Percentiles rank a stretch among this genome's conserved stretches.
Evolutionary conservation across 1,140 invertebrate species (phyloP).

Genomic region (Diorhabda sublineata): DNA sequence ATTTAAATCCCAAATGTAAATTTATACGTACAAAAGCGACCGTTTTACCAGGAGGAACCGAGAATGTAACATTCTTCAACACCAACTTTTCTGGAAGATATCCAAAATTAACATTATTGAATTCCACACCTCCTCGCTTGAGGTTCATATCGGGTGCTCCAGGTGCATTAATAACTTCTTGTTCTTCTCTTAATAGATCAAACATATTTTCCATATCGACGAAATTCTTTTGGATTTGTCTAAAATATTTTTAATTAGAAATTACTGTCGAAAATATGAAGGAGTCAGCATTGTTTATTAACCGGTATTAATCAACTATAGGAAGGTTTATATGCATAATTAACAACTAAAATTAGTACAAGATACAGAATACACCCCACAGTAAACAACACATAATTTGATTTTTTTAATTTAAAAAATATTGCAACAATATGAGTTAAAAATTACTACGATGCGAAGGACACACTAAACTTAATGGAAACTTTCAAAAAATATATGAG

Average conservation of each 20-base stretch:
- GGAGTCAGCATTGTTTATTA: too few relatives aligned
- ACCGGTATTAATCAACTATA: too few relatives aligned
- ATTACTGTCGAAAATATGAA: too few relatives aligned
- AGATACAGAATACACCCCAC: too few relatives aligned
- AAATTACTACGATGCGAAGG: too few relatives aligned
- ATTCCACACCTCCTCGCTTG: slow-evolving; percentile 77
- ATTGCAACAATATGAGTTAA: too few relatives aligned
- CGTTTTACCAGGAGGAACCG: slow-evolving; percentile 83
- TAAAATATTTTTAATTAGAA: slow-evolving; percentile 44
- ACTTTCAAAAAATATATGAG: too few relatives aligned
- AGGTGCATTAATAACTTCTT: slow-evolving; percentile 80
- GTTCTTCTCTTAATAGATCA: slow-evolving; percentile 80
- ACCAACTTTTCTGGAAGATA: slow-evolving; percentile 80
- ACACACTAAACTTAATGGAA: too few relatives aligned
- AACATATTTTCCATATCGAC: slow-evolving; percentile 99
- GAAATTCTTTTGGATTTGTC: slow-evolving; percentile 94
- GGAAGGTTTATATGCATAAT: too few relatives aligned
- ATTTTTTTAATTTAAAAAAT: too few relatives aligned
- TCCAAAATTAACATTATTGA: slow-evolving; percentile 83
- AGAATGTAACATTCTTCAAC: slow-evolving; percentile 80
- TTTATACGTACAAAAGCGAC: slow-evolving; percentile 75
- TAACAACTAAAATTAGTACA: too few relatives aligned
- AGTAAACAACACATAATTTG: too few relatives aligned
- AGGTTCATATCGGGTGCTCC: slow-evolving; percentile 69
- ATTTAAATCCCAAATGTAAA: background rate